Conservation (phyloP, 2,113 vertebrate species). For the Nothobranchius furzeri region DNA sequence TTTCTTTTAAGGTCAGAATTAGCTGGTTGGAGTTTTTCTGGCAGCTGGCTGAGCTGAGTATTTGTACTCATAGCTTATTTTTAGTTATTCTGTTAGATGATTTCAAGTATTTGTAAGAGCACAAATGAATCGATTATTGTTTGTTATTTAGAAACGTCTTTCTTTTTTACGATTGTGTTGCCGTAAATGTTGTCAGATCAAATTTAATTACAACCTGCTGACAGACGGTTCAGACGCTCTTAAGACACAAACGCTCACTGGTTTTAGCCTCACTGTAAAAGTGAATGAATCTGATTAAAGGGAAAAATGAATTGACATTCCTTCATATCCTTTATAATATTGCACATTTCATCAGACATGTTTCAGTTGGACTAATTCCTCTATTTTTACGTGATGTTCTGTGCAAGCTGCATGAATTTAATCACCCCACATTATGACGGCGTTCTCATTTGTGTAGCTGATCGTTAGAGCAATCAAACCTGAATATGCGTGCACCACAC, state of each 20-base stretch:
- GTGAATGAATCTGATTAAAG: too few relatives aligned
- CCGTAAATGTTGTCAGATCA: neutral
- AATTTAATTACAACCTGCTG: neutral
- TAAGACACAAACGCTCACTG: neutral
- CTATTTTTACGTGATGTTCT: neutral
- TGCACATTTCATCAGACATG: too few relatives aligned
- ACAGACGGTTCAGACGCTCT: neutral
- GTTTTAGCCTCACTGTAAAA: too few relatives aligned
- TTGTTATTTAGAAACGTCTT: too few relatives aligned
- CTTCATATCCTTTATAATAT: too few relatives aligned
- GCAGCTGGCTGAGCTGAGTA: conserved; percentile 33
- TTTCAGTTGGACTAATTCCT: too few relatives aligned
- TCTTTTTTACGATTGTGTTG: too few relatives aligned
- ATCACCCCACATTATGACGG: neutral
- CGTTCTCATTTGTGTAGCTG: conserved; percentile 12
- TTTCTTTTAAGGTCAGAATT: conserved; percentile 41
- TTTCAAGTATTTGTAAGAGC: too few relatives aligned
- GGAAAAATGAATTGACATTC: too few relatives aligned
- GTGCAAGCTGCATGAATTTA: conserved; percentile 3
- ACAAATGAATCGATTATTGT: too few relatives aligned
- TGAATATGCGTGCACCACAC: conserved; percentile 4
- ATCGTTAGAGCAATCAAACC: conserved; percentile 16
- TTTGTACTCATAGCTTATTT: conserved; percentile 11
- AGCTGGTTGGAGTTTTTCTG: conserved; percentile 49
- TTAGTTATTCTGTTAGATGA: too few relatives aligned